Evolutionary conservation across 2,888 invertebrate species (phyloP).

Genomic region (Steinernema scapterisci): DNA sequence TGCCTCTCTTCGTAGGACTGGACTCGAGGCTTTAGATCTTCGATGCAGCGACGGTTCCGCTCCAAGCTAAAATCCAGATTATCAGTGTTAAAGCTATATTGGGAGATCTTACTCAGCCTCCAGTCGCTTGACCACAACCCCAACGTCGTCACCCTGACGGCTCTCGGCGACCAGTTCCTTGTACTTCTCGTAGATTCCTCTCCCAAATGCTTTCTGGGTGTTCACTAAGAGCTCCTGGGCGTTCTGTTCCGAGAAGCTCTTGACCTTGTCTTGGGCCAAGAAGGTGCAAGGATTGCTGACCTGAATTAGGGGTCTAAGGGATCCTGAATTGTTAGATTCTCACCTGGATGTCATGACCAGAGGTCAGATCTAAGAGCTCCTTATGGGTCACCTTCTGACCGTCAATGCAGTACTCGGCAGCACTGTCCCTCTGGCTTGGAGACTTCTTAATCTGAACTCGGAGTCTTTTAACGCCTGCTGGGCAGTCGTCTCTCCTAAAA

Average conservation of each 20-base stretch:
- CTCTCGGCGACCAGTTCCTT: neutral
- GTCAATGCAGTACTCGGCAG: conserved; percentile 41
- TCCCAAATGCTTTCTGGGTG: conserved; percentile 75
- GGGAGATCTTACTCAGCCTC: neutral
- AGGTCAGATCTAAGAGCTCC: conserved; percentile 34
- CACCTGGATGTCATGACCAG: conserved; percentile 47
- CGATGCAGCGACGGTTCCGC: conserved; percentile 27
- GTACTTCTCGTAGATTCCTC: neutral
- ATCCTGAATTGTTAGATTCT: neutral
- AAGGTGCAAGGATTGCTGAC: conserved; percentile 82
- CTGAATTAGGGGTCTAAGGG: conserved; percentile 60
- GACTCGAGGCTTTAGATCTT: conserved; percentile 45
- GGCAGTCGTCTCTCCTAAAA: conserved; percentile 31
- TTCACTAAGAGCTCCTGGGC: conserved; percentile 80
- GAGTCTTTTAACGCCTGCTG: neutral
- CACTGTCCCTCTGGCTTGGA: neutral
- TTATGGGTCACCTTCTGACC: conserved; percentile 36
- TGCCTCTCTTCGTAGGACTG: conserved; percentile 45
- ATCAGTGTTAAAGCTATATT: no score
- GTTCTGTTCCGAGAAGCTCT: conserved; percentile 91
- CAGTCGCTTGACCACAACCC: neutral
- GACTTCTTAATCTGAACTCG: neutral
- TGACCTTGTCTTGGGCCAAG: conserved; percentile 91
- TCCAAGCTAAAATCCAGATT: neutral
- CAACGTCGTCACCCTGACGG: neutral